Evolutionary conservation across 2,888 invertebrate genomes (phyloP).

Genomic region (Tipula vernalis): DNA sequence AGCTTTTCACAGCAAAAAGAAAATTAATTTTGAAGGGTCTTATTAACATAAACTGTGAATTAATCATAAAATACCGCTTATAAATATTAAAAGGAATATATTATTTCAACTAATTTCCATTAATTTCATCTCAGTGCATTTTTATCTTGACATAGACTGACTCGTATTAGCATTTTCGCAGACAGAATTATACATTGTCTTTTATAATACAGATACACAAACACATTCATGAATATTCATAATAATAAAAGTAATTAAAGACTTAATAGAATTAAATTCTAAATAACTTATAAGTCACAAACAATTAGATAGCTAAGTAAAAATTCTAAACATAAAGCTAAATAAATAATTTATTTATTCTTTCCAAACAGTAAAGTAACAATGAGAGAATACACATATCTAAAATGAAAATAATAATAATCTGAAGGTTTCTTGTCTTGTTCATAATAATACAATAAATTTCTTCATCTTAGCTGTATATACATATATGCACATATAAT

Average conservation of each 20-base stretch:
- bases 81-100: no score
- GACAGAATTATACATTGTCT: background rate
- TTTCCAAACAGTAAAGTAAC: background rate
- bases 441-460: background rate
- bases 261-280: background rate
- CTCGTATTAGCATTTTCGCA: background rate
- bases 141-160: background rate
- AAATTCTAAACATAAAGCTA: background rate
- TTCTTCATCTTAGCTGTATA: background rate
- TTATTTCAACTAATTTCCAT: no score
- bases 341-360: background rate
- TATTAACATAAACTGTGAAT: no score
- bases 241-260: background rate
- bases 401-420: background rate
- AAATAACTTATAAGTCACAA: background rate
- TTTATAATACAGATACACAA: background rate
- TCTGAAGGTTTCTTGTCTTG: background rate
- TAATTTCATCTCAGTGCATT: background rate
- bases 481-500: background rate
- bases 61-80: no score
- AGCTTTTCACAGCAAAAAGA: no score
- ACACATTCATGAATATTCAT: background rate
- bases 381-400: background rate
- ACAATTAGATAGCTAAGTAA: background rate
- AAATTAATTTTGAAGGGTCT: no score